Conservation (phyloP, 92 coral and sea anemone genomes). For the Hydrozoanthus gracilis region DNA sequence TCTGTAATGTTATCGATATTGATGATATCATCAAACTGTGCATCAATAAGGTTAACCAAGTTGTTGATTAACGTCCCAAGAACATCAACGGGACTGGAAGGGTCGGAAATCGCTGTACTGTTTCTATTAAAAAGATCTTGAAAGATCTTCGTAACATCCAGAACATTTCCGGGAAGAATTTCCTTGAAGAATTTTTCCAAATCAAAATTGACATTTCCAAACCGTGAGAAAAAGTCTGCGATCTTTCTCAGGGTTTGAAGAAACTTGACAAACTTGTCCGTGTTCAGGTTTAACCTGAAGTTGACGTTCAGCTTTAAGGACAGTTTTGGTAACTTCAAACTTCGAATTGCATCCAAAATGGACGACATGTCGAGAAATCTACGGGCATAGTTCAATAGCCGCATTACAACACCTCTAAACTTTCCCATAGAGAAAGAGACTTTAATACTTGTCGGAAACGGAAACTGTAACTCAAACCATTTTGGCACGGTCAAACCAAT, state of each 20-base stretch:
- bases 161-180: slow-evolving; percentile 72
- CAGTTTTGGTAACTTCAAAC: slow-evolving; percentile 67
- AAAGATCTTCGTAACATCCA: slow-evolving; percentile 62
- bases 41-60: slow-evolving; percentile 61
- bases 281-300: slow-evolving; percentile 69
- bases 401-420: slow-evolving; percentile 65
- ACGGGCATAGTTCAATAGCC: slow-evolving; percentile 75
- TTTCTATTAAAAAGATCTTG: slow-evolving; percentile 49
- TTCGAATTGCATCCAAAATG: slow-evolving; percentile 68
- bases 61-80: slow-evolving; percentile 71
- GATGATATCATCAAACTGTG: slow-evolving; percentile 68
- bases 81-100: slow-evolving; percentile 66
- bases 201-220: slow-evolving; percentile 70
- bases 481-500: slow-evolving; percentile 69
- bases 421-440: slow-evolving; percentile 80
- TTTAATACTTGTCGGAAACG: slow-evolving; percentile 78
- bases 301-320: slow-evolving; percentile 64
- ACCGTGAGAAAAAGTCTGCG: slow-evolving; percentile 70
- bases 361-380: slow-evolving; percentile 81
- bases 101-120: slow-evolving; percentile 24
- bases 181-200: slow-evolving; percentile 79
- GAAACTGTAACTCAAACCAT: slow-evolving; percentile 80
- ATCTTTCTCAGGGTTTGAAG: slow-evolving; percentile 62
- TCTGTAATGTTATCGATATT: slow-evolving; percentile 84
- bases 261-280: slow-evolving; percentile 65